These are phyloP conservation scores for Saturnia pavonia DNA, from an alignment of 2,888 invertebrate species.

Conservation along the genomic window DNA sequence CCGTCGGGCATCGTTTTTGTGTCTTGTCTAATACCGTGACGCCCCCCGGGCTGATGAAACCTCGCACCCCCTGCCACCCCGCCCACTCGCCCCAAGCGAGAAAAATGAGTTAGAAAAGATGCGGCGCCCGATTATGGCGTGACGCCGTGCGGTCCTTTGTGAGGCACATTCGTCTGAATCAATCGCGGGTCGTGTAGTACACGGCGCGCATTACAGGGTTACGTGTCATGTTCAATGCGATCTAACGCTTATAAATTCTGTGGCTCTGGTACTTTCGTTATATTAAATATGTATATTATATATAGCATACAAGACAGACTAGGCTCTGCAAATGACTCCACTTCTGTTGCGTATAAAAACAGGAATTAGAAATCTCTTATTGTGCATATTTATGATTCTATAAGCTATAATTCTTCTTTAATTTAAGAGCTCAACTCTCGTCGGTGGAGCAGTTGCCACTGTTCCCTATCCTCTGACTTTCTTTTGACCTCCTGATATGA, in stretches of 20 bases:
- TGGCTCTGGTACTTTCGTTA: constrained; percentile 39
- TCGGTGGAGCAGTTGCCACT: too few relatives aligned
- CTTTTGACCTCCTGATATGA: too few relatives aligned
- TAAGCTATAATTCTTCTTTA: too few relatives aligned
- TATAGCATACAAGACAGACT: too few relatives aligned
- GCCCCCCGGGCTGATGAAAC: constrained; percentile 73
- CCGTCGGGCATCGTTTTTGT: constrained; percentile 75
- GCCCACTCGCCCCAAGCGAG: constrained; percentile 65
- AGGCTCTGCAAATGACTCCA: too few relatives aligned
- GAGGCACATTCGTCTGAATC: constrained; percentile 74
- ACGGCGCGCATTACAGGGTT: constrained; percentile 51
- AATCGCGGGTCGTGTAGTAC: constrained; percentile 63
- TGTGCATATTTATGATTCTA: too few relatives aligned
- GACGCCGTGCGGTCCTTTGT: constrained; percentile 69
- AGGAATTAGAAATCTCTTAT: too few relatives aligned
- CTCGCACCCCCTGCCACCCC: constrained; percentile 43
- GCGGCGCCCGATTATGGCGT: constrained; percentile 78
- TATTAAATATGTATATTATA: constrained; percentile 10
- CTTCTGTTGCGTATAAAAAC: too few relatives aligned
- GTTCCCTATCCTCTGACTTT: too few relatives aligned
- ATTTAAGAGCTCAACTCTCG: too few relatives aligned
- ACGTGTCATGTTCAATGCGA: constrained; percentile 47
- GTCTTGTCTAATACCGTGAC: constrained; percentile 81
- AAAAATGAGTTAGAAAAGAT: constrained; percentile 83
- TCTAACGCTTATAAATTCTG: constrained; percentile 46